A percentile compares a stretch with the other conserved stretches of the same genome.
Conservation (phyloP, 2,113 vertebrate genomes). For the Brachyhypopomus gauderio region DNA sequence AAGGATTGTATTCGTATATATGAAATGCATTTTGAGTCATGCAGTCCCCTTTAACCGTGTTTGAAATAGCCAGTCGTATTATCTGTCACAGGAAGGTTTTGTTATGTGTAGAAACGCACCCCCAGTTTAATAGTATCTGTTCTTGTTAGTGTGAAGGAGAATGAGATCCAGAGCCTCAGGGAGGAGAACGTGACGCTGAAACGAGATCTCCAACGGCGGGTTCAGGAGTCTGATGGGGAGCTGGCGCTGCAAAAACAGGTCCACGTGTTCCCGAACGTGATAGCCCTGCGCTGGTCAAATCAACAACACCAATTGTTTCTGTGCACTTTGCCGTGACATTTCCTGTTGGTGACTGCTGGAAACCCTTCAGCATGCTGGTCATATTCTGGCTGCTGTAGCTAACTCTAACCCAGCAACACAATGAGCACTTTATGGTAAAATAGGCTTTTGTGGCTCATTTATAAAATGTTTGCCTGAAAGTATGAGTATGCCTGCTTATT, state of each 20-base stretch:
- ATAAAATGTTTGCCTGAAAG: no score
- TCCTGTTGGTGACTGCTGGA: conserved; percentile 23
- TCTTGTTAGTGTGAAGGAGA: conserved; percentile 64
- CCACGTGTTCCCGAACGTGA: conserved; percentile 3
- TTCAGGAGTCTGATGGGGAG: conserved; percentile 71
- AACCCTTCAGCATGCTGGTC: background rate
- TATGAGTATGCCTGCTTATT: no score
- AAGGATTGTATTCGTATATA: no score
- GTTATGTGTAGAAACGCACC: background rate
- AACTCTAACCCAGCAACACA: background rate
- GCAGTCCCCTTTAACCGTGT: background rate
- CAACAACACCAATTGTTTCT: conserved; percentile 42
- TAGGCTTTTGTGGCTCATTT: no score
- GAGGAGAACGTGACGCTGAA: conserved; percentile 72
- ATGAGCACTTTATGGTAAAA: background rate
- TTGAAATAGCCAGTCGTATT: no score
- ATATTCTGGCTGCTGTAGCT: background rate
- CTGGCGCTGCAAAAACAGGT: conserved; percentile 79
- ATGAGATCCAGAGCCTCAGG: conserved; percentile 63
- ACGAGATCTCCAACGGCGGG: conserved; percentile 67
- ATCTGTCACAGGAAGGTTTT: background rate
- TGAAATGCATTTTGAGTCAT: background rate
- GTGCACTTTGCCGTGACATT: conserved; percentile 40
- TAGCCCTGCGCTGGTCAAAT: conserved; percentile 30
- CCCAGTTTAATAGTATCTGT: conserved; percentile 5